A percentile compares a stretch with the other conserved stretches of the same genome.
Evolutionary conservation across 2,797 vertebrate genomes (phyloP).

Genomic region (Peromyscus eremicus): DNA sequence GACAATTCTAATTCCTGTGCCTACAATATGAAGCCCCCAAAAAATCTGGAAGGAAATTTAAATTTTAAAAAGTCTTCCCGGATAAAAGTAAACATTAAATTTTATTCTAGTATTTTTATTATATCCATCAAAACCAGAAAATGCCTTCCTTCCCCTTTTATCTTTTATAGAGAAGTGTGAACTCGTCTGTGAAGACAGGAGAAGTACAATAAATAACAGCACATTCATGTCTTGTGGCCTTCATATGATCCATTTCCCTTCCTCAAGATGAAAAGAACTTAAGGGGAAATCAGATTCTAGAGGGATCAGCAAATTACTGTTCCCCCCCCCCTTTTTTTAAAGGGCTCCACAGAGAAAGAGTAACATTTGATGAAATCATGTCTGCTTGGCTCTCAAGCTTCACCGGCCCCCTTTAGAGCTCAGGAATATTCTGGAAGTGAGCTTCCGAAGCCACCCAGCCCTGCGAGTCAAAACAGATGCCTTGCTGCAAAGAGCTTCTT

Average conservation of each 20-base stretch:
- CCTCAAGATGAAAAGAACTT: conserved; percentile 57
- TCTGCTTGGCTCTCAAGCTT: background rate
- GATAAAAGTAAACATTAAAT: background rate
- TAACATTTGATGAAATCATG: background rate
- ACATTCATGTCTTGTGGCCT: background rate
- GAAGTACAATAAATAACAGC: background rate
- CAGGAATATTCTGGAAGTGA: conserved; percentile 1
- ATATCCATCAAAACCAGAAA: conserved; percentile 16
- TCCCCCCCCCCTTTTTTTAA: background rate
- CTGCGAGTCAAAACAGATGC: conserved; percentile 64
- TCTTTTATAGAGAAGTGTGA: background rate
- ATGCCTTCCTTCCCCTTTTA: background rate
- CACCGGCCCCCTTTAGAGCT: background rate
- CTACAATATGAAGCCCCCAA: background rate
- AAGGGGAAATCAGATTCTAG: background rate
- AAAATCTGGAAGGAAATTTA: conserved; percentile 44
- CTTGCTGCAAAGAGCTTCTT: conserved; percentile 72
- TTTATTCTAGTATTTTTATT: background rate
- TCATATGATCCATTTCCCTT: background rate
- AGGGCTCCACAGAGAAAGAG: background rate
- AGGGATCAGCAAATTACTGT: background rate
- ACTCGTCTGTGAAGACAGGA: background rate
- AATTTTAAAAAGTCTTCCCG: background rate
- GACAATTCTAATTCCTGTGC: background rate
- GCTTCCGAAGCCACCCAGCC: conserved; percentile 62